Evolutionary conservation across 2,113 vertebrate species (phyloP).

Genomic region (Delphinapterus leucas): DNA sequence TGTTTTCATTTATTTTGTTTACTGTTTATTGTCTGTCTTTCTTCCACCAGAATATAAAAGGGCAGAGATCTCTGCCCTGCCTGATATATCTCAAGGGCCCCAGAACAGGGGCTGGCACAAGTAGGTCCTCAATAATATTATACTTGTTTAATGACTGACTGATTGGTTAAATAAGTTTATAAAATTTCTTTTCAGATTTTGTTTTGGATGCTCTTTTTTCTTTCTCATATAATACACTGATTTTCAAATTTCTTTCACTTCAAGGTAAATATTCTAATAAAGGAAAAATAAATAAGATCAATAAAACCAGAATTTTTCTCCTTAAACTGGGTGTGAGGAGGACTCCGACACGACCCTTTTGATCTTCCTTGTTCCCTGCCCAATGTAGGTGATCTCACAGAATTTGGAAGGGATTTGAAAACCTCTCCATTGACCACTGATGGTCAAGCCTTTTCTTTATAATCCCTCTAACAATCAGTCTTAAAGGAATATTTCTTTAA

Average conservation of each 20-base stretch:
- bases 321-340: not conserved
- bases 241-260: not conserved
- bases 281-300: not conserved
- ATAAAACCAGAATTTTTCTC: not conserved
- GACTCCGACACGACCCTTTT: not conserved
- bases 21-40: not conserved
- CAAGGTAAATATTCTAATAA: not conserved
- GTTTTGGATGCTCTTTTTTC: not conserved
- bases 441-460: not conserved
- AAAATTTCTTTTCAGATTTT: not conserved
- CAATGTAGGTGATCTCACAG: not conserved
- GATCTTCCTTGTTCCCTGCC: not conserved
- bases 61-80: not conserved
- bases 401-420: conserved; percentile 11
- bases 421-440: not conserved
- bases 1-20: not conserved
- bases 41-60: not conserved
- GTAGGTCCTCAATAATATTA: not conserved
- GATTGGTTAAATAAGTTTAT: not conserved
- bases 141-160: not conserved
- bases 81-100: not conserved
- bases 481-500: not conserved
- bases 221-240: not conserved
- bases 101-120: not conserved
- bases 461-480: not conserved